Conservation (phyloP, 2,888 invertebrate species). For the Isotomurus palustris region DNA sequence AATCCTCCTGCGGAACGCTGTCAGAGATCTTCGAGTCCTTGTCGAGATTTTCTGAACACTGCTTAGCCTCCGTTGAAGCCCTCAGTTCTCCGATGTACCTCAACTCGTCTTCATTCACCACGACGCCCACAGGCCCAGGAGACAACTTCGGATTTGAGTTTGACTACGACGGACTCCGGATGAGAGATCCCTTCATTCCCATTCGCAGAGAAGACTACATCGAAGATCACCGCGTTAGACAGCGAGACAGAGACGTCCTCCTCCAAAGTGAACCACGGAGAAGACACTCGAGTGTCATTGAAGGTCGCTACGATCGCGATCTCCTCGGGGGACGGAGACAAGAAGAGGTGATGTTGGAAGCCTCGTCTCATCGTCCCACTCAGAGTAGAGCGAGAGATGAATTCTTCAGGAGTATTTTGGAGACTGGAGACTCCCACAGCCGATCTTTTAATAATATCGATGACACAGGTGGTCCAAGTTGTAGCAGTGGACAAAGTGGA, state of each 20-base stretch:
- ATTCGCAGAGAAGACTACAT: not conserved
- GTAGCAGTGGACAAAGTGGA: not conserved
- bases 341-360: not conserved
- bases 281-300: conserved; percentile 25
- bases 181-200: too few relatives aligned
- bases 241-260: conserved; percentile 22
- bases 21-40: conserved; percentile 43
- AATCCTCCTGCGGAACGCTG: conserved; percentile 37
- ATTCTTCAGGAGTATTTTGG: conserved; percentile 8
- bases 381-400: not conserved
- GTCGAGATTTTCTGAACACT: conserved; percentile 41
- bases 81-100: conserved; percentile 32
- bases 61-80: conserved; percentile 40
- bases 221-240: conserved; percentile 8
- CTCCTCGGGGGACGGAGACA: too few relatives aligned
- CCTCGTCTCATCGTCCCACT: not conserved
- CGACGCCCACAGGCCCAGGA: conserved; percentile 31
- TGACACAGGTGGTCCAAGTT: conserved; percentile 4
- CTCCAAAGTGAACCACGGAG: conserved; percentile 25
- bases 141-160: conserved; percentile 33
- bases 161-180: conserved; percentile 22
- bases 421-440: not conserved
- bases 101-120: conserved; percentile 21
- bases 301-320: not conserved
- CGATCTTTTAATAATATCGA: not conserved